phyloP scores from a whole-genome alignment of 1,140 invertebrate species.

The Vanessa tameamea region DNA sequence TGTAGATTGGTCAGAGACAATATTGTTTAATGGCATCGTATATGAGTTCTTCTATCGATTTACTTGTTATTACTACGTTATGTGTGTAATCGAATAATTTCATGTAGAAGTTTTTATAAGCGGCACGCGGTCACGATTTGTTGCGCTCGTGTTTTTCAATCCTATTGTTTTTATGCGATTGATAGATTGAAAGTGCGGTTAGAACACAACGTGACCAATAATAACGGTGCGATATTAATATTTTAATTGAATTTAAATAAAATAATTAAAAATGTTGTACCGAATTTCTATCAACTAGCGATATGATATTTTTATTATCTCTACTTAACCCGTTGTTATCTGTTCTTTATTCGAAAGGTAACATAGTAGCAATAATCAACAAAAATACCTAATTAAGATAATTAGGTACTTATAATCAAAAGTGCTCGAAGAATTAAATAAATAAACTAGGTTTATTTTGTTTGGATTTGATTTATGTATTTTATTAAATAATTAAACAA shows the following conservation, averaged over 20 bases:
- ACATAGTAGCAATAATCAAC: no score
- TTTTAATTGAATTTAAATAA: constrained; percentile 37
- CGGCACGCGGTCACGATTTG: constrained; percentile 60
- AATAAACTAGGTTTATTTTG: no score
- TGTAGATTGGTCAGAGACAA: constrained; percentile 62
- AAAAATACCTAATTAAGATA: no score
- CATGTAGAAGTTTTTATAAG: constrained; percentile 46
- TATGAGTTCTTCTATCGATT: constrained; percentile 45
- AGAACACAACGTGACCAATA: constrained; percentile 35
- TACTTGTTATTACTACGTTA: constrained; percentile 57
- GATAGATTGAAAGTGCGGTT: constrained; percentile 54
- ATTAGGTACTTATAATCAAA: no score
- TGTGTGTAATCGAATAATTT: constrained; percentile 69
- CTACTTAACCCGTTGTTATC: no score
- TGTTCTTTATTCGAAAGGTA: no score
- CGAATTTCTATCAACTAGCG: constrained; percentile 1
- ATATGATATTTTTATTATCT: no score
- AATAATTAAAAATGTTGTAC: constrained; percentile 23
- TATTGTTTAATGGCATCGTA: constrained; percentile 55
- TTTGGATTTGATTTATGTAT: no score
- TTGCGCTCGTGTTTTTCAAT: constrained; percentile 51
- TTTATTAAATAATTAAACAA: no score
- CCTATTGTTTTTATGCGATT: constrained; percentile 66
- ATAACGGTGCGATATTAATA: constrained; percentile 30
- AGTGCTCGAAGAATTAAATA: no score